Base-by-base conservation (phyloP, 2,888 invertebrate species). In the Malachius bipustulatus region DNA sequence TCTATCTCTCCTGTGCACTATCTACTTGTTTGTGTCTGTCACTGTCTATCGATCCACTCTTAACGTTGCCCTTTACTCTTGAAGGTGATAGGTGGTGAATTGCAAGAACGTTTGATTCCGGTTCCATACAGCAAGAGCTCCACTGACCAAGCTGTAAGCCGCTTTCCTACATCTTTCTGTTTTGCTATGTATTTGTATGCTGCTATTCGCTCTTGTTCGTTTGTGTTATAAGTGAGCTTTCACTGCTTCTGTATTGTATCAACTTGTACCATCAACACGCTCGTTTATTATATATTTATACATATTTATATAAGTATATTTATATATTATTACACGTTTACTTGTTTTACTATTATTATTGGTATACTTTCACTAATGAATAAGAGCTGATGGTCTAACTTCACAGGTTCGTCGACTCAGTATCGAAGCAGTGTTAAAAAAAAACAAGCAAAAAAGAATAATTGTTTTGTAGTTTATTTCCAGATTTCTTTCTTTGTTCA, bases 61-160 rank as follows among this genome's bases (percentile, higher is more conserved):
- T 78, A 77, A 77, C 78, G 77, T 79, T 78, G 71, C 75, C 78
- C 72, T 82, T 83, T 82, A 78, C 79, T 82, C 77, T 83, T 87
- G 80, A 88, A 94, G 94, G 93, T 94, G 82, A 94, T 94, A 87
- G 93, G 93, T 83, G 94, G 94, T 76, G 91, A 93, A 79, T 90
- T 90, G 78, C 90, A 93, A 82, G 93, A 93, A 78, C 89, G 93
- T 75, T 88, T 94, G 83, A 93, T 94, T 73, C 91, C 94, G 73
- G 93, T 94, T 73, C 94, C 93, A 72, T 93, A 93, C 85, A 93
- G 93, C 90, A 93, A 93, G 87, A 91, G 89, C 73, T 90, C 91
- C 73, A 94, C 93, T 75, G 94, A 94, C 80, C 94, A 94, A 87
- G 93, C 93, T 89, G 94, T 94, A 94, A 94, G 94, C 82, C 71